phyloP scores from a whole-genome alignment of 1,140 invertebrate genomes.

The Bradysia coprophila region DNA sequence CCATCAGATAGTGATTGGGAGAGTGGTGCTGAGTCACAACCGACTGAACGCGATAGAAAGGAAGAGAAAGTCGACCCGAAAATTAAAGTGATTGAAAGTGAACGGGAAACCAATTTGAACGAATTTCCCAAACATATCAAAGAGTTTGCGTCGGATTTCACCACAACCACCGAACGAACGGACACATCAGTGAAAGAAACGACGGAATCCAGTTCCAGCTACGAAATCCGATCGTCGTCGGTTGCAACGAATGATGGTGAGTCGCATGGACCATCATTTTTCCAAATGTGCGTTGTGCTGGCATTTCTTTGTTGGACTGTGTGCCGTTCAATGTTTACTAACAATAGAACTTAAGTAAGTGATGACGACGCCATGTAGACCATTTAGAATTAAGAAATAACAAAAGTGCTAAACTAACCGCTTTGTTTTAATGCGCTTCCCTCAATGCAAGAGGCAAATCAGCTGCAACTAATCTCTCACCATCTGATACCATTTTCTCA shows the following conservation, averaged over 20 bases:
- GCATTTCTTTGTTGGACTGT: slow-evolving; percentile 3
- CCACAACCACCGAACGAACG: slow-evolving; percentile 22
- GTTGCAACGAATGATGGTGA: slow-evolving; percentile 19
- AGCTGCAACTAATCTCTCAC: too few relatives aligned
- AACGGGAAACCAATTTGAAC: slow-evolving; percentile 34
- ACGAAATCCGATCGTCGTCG: not conserved
- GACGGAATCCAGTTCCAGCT: slow-evolving; percentile 11
- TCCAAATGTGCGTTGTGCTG: not conserved
- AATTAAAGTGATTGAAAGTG: slow-evolving; percentile 23
- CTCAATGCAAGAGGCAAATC: too few relatives aligned
- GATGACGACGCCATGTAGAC: too few relatives aligned
- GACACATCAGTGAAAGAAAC: too few relatives aligned
- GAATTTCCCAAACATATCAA: slow-evolving; percentile 51
- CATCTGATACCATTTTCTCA: too few relatives aligned
- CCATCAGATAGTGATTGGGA: slow-evolving; percentile 23
- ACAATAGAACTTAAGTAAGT: too few relatives aligned
- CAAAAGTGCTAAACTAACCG: not conserved
- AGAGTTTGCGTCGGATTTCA: slow-evolving; percentile 42
- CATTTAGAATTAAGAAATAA: not conserved
- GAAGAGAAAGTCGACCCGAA: slow-evolving; percentile 36
- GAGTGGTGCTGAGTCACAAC: slow-evolving; percentile 22
- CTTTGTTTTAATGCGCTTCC: too few relatives aligned
- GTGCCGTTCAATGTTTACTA: slow-evolving; percentile 1
- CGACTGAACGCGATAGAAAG: slow-evolving; percentile 24
- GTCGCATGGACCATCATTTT: slow-evolving; percentile 11